Percentiles rank a stretch among this genome's conserved stretches.
These are phyloP conservation scores for Chalcosyrphus nemorum DNA, from an alignment of 2,888 invertebrate genomes.

Conservation along the genomic window DNA sequence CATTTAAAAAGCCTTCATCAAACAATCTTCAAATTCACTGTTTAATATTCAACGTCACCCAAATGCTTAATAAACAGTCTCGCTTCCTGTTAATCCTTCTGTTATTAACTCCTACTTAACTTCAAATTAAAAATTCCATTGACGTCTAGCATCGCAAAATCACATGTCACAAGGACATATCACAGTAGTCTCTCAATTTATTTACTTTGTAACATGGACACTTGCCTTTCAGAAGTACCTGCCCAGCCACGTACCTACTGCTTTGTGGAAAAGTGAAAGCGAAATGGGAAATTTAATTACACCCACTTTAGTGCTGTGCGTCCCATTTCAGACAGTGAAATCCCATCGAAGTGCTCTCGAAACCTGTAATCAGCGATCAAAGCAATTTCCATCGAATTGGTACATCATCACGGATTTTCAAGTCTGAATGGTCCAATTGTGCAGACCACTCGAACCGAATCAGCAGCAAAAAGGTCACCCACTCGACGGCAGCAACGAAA, in stretches of 20 bases:
- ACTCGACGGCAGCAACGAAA: slow-evolving; percentile 48
- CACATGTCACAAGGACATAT: slow-evolving; percentile 48
- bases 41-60: too few species aligned
- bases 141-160: slow-evolving; percentile 32
- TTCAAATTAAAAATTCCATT: slow-evolving; percentile 65
- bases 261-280: slow-evolving; percentile 28
- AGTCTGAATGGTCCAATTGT: slow-evolving; percentile 71
- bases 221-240: slow-evolving; percentile 25
- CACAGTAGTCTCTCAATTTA: slow-evolving; percentile 44
- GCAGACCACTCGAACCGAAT: slow-evolving; percentile 64
- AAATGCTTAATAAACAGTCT: slow-evolving; percentile 6
- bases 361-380: slow-evolving; percentile 70
- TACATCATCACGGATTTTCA: slow-evolving; percentile 72
- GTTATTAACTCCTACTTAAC: slow-evolving; percentile 15
- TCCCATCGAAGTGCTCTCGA: slow-evolving; percentile 63
- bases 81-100: background rate
- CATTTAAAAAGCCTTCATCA: too few species aligned
- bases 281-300: slow-evolving; percentile 69
- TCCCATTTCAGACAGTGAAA: slow-evolving; percentile 51
- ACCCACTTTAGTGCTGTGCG: slow-evolving; percentile 53
- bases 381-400: slow-evolving; percentile 67
- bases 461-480: slow-evolving; percentile 53
- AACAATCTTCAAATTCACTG: too few species aligned
- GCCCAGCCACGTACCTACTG: too few species aligned
- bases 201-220: slow-evolving; percentile 43